Evolutionary conservation across 2,797 vertebrate genomes (phyloP), one percentile per base, ranked within the genome.

Genomic region (Monodelphis domestica): DNA sequence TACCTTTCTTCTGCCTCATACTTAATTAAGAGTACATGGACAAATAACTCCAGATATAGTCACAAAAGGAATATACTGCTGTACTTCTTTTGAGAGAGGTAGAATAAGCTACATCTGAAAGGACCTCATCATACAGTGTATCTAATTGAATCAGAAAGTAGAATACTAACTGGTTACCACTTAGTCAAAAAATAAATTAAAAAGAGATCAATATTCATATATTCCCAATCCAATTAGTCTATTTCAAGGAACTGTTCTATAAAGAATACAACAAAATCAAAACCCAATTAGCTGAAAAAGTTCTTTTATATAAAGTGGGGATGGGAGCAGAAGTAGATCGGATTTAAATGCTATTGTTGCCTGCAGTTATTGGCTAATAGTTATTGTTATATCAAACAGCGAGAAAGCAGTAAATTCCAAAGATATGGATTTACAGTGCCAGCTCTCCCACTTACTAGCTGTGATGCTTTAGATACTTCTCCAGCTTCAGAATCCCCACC

Each of bases 91-190:
- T 93, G 53, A 59, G 12, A 89, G 95, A 84, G 24, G 38, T 50
- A 11, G 21, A 70, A 70, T 70, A 87, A 89, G 59, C 26, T 94
- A 50, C 21, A 15, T 50, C 26, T 53, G 33, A 12, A 90, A 94
- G 89, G 54, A 63, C 30, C 87, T 28, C 15, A 89, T 21, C 17
- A 56, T 63, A 51, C 30, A 70, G 11, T 10, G 1, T 57, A 87
- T 29, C 54, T 91, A 88, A 89, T 28, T 24, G n/a, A 91, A 94
- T 87, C n/a, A 87, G 2, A 94, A 94, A 89, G 12, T 21, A 29
- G 63, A 88, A 11, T 24, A 45, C 12, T 56, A 56, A 28, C 59
- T 45, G 70, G 15, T 50, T 84, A 28, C n/a, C n/a, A 38, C 24
- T 26, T 45, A 0, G n/a, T 78, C 70, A 45, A 78, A 78, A 78